phyloP scores from a whole-genome alignment of 2,888 invertebrate species.

The Allophyes oxyacanthae region DNA sequence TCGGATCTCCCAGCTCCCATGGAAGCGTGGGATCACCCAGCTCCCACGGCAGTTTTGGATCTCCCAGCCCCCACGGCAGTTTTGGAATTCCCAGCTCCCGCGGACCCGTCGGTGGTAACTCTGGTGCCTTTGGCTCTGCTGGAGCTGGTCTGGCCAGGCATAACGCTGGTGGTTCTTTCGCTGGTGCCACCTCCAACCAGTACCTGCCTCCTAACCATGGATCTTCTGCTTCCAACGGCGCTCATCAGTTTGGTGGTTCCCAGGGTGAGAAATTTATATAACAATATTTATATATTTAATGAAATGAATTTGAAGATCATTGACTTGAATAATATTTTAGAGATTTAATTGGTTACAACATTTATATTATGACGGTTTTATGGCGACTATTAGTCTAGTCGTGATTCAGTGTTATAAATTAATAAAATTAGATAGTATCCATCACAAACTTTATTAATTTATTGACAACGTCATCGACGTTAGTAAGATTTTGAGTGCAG shows the following conservation, averaged over 20 bases:
- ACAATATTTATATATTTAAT: too few relatives aligned
- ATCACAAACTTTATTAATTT: too few relatives aligned
- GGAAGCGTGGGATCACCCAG: constrained; percentile 52
- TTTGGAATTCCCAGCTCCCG: constrained; percentile 49
- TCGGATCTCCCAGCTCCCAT: constrained; percentile 1
- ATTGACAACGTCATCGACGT: too few relatives aligned
- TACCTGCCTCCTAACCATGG: constrained; percentile 80
- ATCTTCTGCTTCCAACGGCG: constrained; percentile 61
- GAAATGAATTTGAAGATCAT: too few relatives aligned
- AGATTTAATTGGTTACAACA: too few relatives aligned
- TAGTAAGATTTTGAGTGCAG: too few relatives aligned
- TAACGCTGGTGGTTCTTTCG: constrained; percentile 20
- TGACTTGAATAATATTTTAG: too few relatives aligned
- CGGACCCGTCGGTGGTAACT: constrained; percentile 37
- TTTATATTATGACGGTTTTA: too few relatives aligned
- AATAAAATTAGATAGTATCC: too few relatives aligned
- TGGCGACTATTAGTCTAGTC: too few relatives aligned
- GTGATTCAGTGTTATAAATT: too few relatives aligned
- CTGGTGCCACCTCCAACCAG: constrained; percentile 76
- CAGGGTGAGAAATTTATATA: constrained; percentile 44
- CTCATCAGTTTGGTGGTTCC: constrained; percentile 50
- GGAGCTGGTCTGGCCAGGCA: constrained; percentile 10
- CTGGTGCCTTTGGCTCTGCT: constrained; percentile 41
- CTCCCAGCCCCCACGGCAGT: constrained; percentile 23
- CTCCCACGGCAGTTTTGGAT: neutral